Conservation (phyloP, 2,797 vertebrate species). For the Betta splendens region DNA sequence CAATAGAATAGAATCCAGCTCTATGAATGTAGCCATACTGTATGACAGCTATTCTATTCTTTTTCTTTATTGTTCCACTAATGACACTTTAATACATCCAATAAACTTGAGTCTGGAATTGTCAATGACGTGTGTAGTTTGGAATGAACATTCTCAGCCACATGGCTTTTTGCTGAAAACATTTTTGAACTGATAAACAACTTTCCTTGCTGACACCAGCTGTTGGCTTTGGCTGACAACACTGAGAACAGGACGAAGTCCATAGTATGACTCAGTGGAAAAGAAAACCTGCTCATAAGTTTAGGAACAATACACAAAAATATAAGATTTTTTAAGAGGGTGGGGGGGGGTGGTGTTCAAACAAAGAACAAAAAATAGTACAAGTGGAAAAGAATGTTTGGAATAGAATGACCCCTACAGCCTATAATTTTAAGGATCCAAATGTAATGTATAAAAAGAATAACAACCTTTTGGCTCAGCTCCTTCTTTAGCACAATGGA, state of each 20-base stretch:
- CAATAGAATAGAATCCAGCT: background rate
- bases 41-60: slow-evolving; percentile 24
- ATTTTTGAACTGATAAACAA: slow-evolving; percentile 72
- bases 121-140: slow-evolving; percentile 33
- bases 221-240: slow-evolving; percentile 69
- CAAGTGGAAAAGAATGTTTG: slow-evolving; percentile 23
- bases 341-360: too few species aligned
- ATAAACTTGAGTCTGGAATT: slow-evolving; percentile 33
- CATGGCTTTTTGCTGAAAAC: slow-evolving; percentile 52
- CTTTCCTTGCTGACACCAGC: slow-evolving; percentile 67
- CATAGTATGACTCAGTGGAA: slow-evolving; percentile 70
- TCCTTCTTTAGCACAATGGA: too few species aligned
- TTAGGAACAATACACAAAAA: slow-evolving; percentile 54
- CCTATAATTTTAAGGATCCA: slow-evolving; percentile 66
- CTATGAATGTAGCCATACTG: slow-evolving; percentile 28
- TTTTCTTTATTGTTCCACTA: slow-evolving; percentile 29
- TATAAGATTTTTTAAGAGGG: too few species aligned
- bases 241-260: slow-evolving; percentile 62
- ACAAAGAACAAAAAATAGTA: background rate
- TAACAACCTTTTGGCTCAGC: slow-evolving; percentile 48
- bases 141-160: slow-evolving; percentile 57
- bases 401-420: slow-evolving; percentile 45
- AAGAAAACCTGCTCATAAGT: slow-evolving; percentile 58
- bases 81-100: slow-evolving; percentile 46
- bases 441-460: slow-evolving; percentile 40